phyloP scores from a whole-genome alignment of 2,797 vertebrate species.

The Melanotaenia nigrans region DNA sequence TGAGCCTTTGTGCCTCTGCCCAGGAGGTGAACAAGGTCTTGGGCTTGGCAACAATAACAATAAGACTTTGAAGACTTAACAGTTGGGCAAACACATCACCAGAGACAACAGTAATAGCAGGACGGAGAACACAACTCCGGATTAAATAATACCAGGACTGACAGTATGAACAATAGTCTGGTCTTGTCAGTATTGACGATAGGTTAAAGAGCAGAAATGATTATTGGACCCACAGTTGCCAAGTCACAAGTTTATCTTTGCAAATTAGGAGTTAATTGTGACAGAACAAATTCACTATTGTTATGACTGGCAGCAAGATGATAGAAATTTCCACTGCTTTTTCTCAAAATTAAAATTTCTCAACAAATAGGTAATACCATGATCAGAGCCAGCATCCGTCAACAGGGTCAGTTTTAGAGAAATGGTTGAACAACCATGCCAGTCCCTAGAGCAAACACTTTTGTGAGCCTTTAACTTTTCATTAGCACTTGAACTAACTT shows the following conservation, averaged over 20 bases:
- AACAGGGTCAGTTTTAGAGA: not conserved
- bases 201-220: constrained; percentile 4
- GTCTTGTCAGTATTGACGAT: constrained; percentile 4
- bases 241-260: not conserved
- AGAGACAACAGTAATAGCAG: constrained; percentile 20
- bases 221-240: not conserved
- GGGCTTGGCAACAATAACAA: constrained; percentile 39
- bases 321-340: not conserved
- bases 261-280: constrained; percentile 4
- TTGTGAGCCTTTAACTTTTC: no score
- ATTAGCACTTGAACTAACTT: no score
- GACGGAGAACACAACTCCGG: constrained; percentile 22
- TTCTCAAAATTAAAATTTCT: not conserved
- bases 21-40: constrained; percentile 49
- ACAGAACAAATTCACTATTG: constrained; percentile 1
- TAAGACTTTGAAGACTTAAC: constrained; percentile 48
- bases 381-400: no score
- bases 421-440: not conserved
- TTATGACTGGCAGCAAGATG: not conserved
- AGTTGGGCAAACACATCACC: constrained; percentile 26
- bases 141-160: constrained; percentile 21
- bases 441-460: no score
- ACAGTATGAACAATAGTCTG: constrained; percentile 13
- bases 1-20: constrained; percentile 49
- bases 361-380: not conserved